Conservation (phyloP, 2,797 vertebrate species). For the Gadopsis bispinosus region DNA sequence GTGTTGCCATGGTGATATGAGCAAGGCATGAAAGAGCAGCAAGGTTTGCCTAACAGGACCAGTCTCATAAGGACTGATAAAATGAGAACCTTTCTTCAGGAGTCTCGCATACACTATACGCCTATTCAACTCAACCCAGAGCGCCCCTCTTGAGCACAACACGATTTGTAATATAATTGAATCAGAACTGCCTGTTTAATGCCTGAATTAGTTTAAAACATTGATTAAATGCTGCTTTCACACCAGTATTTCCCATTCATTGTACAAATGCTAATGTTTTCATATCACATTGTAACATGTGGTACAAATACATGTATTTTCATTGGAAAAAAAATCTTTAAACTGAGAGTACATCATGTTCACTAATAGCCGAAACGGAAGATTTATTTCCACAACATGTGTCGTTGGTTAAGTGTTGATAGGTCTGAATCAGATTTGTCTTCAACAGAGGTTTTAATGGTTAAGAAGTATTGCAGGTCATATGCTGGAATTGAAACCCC, state of each 20-base stretch:
- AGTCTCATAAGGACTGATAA: slow-evolving; percentile 84
- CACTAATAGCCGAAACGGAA: not conserved
- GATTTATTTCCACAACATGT: not conserved
- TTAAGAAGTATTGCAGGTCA: slow-evolving; percentile 3
- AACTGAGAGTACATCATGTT: not conserved
- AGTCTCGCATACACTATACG: slow-evolving; percentile 57
- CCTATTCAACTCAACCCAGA: slow-evolving; percentile 52
- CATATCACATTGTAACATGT: not conserved
- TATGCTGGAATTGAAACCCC: not conserved
- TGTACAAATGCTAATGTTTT: slow-evolving; percentile 2
- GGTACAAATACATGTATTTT: not conserved
- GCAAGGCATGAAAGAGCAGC: slow-evolving; percentile 86
- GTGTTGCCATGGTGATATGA: slow-evolving; percentile 89
- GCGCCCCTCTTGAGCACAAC: slow-evolving; percentile 27
- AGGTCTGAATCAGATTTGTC: not conserved
- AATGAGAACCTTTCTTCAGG: slow-evolving; percentile 78
- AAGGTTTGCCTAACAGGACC: slow-evolving; percentile 87
- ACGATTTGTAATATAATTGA: slow-evolving; percentile 3
- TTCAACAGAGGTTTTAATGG: not conserved
- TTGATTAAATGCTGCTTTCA: slow-evolving; percentile 8
- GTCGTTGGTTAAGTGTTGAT: not conserved
- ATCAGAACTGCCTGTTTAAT: slow-evolving; percentile 3
- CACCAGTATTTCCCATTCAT: not conserved
- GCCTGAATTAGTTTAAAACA: slow-evolving; percentile 21
- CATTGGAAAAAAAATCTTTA: not conserved